These are phyloP conservation scores for Paratilapia polleni DNA, from an alignment of 2,113 vertebrate genomes.

Conservation along the genomic window DNA sequence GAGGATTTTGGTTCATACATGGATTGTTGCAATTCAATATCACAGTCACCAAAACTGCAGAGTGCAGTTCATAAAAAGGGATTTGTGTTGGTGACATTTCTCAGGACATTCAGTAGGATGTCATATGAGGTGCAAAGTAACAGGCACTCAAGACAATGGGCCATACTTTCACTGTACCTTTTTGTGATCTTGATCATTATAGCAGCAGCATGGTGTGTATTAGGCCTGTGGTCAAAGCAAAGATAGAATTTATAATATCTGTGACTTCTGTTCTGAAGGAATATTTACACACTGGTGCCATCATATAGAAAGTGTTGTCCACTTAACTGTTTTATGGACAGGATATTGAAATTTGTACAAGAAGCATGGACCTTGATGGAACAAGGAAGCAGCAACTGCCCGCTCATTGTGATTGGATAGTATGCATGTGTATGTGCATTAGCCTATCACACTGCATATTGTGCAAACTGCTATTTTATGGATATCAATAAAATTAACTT, in stretches of 20 bases:
- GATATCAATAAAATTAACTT: background rate
- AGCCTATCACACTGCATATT: background rate
- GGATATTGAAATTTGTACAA: background rate
- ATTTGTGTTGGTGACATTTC: conserved; percentile 8
- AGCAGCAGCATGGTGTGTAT: background rate
- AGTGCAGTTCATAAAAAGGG: background rate
- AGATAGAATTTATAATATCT: background rate
- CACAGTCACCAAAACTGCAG: background rate
- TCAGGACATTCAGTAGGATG: background rate
- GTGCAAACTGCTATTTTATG: background rate
- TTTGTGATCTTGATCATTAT: background rate
- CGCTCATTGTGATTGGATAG: background rate
- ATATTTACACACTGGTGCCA: no score
- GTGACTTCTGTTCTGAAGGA: background rate
- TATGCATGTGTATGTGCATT: no score
- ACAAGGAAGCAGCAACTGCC: background rate
- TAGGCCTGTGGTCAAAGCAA: background rate
- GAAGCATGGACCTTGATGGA: background rate
- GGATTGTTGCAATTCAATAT: background rate
- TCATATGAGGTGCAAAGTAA: background rate
- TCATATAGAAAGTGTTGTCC: no score
- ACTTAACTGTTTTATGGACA: background rate
- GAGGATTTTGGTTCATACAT: background rate
- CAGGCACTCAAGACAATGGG: background rate
- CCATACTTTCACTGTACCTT: background rate